These are phyloP conservation scores for Myocastor coypus DNA, from an alignment of 2,113 vertebrate genomes.

Conservation along the genomic window DNA sequence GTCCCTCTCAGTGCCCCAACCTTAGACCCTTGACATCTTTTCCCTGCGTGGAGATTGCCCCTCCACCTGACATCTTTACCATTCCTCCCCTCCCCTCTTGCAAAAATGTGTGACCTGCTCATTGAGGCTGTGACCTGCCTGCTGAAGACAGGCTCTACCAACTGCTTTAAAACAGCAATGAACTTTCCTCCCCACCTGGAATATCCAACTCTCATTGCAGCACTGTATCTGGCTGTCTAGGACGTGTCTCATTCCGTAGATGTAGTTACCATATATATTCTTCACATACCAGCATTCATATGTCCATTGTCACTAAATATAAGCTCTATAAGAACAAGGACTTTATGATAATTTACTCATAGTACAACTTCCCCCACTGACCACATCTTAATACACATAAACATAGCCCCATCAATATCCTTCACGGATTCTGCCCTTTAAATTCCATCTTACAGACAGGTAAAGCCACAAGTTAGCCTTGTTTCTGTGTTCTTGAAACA, in stretches of 20 bases:
- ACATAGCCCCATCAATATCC: background rate
- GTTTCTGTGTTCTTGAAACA: background rate
- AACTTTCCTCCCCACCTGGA: background rate
- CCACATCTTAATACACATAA: background rate
- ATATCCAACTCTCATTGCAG: background rate
- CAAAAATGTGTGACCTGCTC: background rate
- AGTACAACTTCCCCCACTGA: slow-evolving; percentile 9
- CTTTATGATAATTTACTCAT: background rate
- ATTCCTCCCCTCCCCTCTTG: background rate
- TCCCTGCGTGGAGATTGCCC: background rate
- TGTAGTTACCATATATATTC: background rate
- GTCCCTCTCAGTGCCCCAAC: no score
- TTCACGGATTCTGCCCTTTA: background rate
- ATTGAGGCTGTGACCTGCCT: background rate
- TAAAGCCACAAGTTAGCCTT: background rate
- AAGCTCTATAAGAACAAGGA: background rate
- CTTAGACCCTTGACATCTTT: background rate
- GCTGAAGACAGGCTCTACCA: background rate
- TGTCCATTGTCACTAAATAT: background rate
- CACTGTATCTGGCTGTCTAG: background rate
- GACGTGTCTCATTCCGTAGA: background rate
- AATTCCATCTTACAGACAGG: background rate
- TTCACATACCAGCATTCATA: background rate
- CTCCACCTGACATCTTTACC: background rate
- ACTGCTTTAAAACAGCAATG: background rate